These are phyloP conservation scores for Emberiza fucata DNA, from an alignment of 2,113 vertebrate genomes.

Conservation along the genomic window DNA sequence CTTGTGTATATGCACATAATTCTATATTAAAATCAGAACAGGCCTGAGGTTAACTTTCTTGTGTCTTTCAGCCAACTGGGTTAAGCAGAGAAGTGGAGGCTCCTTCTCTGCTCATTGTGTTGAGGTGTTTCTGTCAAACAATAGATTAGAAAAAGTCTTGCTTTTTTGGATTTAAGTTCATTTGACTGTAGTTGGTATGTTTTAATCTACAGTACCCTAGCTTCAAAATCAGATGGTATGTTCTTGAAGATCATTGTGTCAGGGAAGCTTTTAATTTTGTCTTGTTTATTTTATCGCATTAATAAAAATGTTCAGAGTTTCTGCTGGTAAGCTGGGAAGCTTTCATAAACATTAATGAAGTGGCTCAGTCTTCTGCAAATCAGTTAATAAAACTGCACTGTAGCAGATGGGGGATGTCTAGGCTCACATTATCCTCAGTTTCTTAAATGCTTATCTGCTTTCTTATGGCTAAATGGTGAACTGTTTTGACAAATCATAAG, in stretches of 20 bases:
- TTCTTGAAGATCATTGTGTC: neutral
- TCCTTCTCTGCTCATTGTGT: neutral
- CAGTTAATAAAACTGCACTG: constrained; percentile 24
- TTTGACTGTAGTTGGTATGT: neutral
- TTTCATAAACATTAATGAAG: neutral
- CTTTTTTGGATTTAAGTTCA: neutral
- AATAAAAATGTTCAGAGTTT: neutral
- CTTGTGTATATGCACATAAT: neutral
- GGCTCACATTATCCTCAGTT: constrained; percentile 41
- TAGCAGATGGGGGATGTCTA: constrained; percentile 52
- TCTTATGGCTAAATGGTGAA: constrained; percentile 9
- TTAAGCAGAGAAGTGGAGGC: neutral
- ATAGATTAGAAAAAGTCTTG: neutral
- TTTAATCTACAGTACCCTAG: neutral
- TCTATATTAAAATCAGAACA: neutral
- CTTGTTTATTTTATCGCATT: neutral
- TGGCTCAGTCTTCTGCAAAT: neutral
- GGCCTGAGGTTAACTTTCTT: neutral
- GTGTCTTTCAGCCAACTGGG: neutral
- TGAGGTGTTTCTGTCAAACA: neutral
- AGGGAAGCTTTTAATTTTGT: neutral
- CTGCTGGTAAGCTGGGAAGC: neutral
- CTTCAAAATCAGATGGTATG: neutral
- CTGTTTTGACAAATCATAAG: constrained; percentile 4
- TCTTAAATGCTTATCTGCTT: constrained; percentile 46